Percentiles rank a stretch among this genome's conserved stretches.
These are phyloP conservation scores for Lochmaea crataegi DNA, from an alignment of 2,888 invertebrate species.

Conservation along the genomic window DNA sequence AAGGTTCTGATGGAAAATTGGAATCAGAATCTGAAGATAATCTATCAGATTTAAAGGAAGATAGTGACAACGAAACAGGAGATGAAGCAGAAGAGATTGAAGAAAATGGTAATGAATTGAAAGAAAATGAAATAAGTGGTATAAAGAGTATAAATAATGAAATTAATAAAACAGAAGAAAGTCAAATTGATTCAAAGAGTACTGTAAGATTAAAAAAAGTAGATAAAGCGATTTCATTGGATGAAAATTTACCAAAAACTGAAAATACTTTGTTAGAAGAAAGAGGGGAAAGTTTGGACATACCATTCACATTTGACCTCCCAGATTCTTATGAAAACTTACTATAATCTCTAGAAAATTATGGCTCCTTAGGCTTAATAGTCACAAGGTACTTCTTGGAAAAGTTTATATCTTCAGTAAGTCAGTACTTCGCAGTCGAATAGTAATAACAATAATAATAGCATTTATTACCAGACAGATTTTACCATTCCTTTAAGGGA, in stretches of 20 bases:
- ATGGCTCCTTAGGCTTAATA: too few species aligned
- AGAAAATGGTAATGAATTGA: not conserved
- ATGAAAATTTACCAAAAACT: not conserved
- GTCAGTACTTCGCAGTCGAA: too few species aligned
- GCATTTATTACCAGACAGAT: too few species aligned
- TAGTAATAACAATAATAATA: too few species aligned
- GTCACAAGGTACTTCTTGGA: too few species aligned
- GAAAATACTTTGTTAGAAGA: conserved; percentile 53
- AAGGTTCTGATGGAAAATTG: conserved; percentile 48
- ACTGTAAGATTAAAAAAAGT: not conserved
- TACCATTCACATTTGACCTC: conserved; percentile 71
- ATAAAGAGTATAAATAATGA: not conserved
- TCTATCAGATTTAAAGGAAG: conserved; percentile 67
- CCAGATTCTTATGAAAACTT: conserved; percentile 75
- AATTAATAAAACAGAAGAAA: conserved; percentile 42
- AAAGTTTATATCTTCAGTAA: too few species aligned
- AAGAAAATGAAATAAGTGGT: conserved; percentile 57
- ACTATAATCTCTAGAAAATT: conserved; percentile 67
- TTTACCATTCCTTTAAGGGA: too few species aligned
- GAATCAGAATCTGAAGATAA: conserved; percentile 60
- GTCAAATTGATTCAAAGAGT: conserved; percentile 51
- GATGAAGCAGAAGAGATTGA: conserved; percentile 13
- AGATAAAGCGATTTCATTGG: not conserved
- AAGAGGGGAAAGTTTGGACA: conserved; percentile 67
- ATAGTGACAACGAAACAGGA: conserved; percentile 56